Base-by-base conservation (phyloP, 2,113 vertebrate species). In the Eulacestoma nigropectus region DNA sequence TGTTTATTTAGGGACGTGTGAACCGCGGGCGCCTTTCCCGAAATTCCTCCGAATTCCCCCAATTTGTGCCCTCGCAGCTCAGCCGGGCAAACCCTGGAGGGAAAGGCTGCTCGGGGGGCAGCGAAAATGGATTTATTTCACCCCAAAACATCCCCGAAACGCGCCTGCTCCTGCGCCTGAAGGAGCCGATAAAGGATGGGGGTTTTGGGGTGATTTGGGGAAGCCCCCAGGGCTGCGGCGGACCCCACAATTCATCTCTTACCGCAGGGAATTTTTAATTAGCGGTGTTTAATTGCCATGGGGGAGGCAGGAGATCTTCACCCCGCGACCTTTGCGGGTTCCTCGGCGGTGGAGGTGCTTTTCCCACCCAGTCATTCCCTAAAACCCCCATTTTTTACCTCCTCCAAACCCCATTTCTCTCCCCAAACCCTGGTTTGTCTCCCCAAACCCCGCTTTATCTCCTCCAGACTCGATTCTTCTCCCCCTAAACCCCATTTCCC, bases 21-120 rank as follows among this genome's bases (percentile, higher is more conserved):
- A 95, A 95, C 89, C 12, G 29, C 52, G 65, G 88, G 90, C 78
- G 83, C 89, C 87, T 96, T 84, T 10, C 33, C 75, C 91, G 0
- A 37, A 76, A 49, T 47, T 19, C 7, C 95, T 41, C 70, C 53
- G 17, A 16, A 86, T 94, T 90, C 11, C 67, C 87, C 80, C 83
- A 53, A 3, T 29, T 44, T 0, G 44, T 35, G 53, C 52, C 76
- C 82, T 1, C 37, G 10, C 63, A 25, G 87, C 84, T 80, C 32
- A 6, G 32, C 39, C 16, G 10, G 39, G 6, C 26, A 5, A 20
- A 62, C 1, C 57, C 35, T 27, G 10, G 4, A 6, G 59, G 35
- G 25, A 17, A 13, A 35, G 12, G 22, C 56, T 35, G 56, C 56
- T 57, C 14, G 52, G 22, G 33, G 33, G 5, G 11, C 37, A 7